Evolutionary conservation across 2,113 vertebrate species (phyloP).

Genomic region (Athene cunicularia): DNA sequence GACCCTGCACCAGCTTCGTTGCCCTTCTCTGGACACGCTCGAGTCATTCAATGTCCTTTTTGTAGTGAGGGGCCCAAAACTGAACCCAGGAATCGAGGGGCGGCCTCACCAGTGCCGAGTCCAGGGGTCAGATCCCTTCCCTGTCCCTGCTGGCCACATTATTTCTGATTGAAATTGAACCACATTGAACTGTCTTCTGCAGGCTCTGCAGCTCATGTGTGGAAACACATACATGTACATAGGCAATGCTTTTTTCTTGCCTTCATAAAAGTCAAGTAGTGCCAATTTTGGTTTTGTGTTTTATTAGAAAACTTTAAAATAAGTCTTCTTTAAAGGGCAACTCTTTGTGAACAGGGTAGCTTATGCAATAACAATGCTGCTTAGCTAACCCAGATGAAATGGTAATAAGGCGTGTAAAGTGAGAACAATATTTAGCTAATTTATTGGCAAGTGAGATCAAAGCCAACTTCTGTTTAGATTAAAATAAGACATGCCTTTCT

Average conservation of each 20-base stretch:
- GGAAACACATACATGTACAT: not conserved
- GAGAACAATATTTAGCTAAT: not conserved
- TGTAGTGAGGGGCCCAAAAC: too few species aligned
- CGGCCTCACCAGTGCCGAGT: too few species aligned
- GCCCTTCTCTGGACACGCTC: too few species aligned
- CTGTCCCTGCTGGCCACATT: too few species aligned
- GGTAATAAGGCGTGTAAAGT: not conserved
- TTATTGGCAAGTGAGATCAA: not conserved
- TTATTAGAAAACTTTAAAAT: not conserved
- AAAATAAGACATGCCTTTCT: not conserved
- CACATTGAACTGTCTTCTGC: rapidly evolving
- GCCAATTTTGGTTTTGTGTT: not conserved
- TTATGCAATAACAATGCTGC: not conserved
- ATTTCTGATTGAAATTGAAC: too few species aligned
- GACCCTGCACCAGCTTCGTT: too few species aligned
- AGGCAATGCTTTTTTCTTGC: not conserved
- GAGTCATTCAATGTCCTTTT: too few species aligned
- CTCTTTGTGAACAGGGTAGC: not conserved
- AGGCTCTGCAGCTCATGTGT: not conserved
- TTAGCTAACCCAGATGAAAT: not conserved
- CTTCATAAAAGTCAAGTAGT: not conserved
- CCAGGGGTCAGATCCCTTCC: too few species aligned
- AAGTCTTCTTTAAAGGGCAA: not conserved
- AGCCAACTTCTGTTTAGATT: not conserved
- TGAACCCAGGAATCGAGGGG: too few species aligned